Percentiles rank a stretch among this genome's conserved stretches.
Conservation (phyloP, 2,888 invertebrate genomes). For the Lacanobia oleracea region DNA sequence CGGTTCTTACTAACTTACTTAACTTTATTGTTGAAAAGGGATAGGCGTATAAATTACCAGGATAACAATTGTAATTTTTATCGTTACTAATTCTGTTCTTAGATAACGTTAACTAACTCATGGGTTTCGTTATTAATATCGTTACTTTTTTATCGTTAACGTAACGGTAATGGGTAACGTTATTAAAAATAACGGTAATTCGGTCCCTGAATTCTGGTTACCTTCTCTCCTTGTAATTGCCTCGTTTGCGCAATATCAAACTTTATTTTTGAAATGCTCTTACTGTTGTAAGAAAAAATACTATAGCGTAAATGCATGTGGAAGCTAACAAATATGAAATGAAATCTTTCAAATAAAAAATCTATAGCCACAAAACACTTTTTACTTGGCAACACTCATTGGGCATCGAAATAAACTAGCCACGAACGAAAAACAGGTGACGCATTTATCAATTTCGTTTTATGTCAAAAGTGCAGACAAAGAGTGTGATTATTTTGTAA, state of each 20-base stretch:
- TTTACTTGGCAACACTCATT: slow-evolving; percentile 41
- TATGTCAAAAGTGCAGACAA: slow-evolving; percentile 88
- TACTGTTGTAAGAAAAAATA: neutral
- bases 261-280: neutral
- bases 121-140: too few relatives aligned
- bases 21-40: too few relatives aligned
- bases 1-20: too few relatives aligned
- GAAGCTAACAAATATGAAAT: neutral
- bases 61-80: too few relatives aligned
- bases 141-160: too few relatives aligned
- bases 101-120: too few relatives aligned
- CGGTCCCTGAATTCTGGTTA: too few relatives aligned
- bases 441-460: slow-evolving; percentile 88
- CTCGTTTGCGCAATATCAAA: neutral
- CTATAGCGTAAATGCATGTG: neutral
- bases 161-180: too few relatives aligned
- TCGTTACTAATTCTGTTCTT: too few relatives aligned
- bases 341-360: neutral
- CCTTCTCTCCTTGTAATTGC: neutral
- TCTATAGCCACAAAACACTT: neutral
- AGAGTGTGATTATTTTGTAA: slow-evolving; percentile 86
- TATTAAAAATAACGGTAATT: too few relatives aligned
- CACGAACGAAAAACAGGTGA: slow-evolving; percentile 86
- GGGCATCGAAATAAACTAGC: slow-evolving; percentile 53
- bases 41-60: too few relatives aligned